phyloP scores from a whole-genome alignment of 2,113 vertebrate genomes.

The Odontophorus gujanensis region DNA sequence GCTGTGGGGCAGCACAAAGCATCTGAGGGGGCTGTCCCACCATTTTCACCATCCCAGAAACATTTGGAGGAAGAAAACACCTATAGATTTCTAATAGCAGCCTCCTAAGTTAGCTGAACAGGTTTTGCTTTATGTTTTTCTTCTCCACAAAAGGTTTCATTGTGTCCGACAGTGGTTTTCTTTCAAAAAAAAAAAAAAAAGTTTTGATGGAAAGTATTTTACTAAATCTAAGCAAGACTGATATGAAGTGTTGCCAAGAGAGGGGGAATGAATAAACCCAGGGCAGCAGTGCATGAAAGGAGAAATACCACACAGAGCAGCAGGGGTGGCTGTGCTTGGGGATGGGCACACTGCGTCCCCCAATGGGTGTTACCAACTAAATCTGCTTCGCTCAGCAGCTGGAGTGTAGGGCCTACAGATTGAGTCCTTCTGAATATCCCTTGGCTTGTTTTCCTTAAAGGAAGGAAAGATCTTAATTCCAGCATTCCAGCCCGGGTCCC shows the following conservation, averaged over 20 bases:
- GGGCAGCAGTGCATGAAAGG: neutral
- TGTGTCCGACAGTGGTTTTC: neutral
- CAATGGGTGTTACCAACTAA: neutral
- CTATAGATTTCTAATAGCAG: neutral
- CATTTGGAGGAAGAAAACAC: neutral
- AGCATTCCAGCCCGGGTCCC: slow-evolving; percentile 47
- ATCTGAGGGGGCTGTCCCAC: fast-evolving
- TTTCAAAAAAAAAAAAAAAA: neutral
- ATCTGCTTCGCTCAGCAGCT: slow-evolving; percentile 5
- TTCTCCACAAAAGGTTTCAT: neutral
- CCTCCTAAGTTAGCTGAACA: neutral
- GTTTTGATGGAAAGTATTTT: slow-evolving; percentile 34
- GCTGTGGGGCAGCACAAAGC: fast-evolving
- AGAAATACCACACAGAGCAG: neutral
- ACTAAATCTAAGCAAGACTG: neutral
- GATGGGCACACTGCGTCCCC: neutral
- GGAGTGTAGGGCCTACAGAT: neutral
- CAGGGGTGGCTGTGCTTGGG: neutral
- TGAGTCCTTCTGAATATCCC: neutral
- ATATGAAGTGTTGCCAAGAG: neutral
- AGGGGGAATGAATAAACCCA: neutral
- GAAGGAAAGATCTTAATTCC: slow-evolving; percentile 69
- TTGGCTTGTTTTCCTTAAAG: slow-evolving; percentile 31
- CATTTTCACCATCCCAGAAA: neutral
- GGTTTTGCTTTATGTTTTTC: neutral